Percentiles rank a stretch among this genome's conserved stretches.
These are phyloP conservation scores for Margaritifera margaritifera DNA, from an alignment of 2,888 invertebrate species.

Conservation along the genomic window DNA sequence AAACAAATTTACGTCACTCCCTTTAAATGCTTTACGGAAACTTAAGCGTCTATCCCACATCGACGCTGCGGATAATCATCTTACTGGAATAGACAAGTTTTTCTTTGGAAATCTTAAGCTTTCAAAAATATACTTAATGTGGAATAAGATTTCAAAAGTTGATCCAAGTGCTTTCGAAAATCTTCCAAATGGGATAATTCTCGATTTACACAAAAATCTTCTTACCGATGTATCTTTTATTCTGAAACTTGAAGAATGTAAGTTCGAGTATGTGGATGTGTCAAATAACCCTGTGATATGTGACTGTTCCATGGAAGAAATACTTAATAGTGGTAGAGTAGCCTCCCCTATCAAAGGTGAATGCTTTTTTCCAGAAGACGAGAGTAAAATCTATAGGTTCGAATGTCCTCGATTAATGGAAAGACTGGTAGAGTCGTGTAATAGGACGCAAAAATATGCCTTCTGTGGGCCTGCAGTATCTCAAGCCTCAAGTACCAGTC, in stretches of 20 bases:
- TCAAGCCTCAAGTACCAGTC: no score
- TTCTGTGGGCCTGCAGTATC: no score
- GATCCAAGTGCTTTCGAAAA: conserved; percentile 32
- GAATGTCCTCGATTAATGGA: no score
- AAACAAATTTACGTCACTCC: conserved; percentile 31
- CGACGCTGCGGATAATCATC: conserved; percentile 40
- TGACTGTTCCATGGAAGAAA: conserved; percentile 42
- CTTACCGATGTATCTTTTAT: conserved; percentile 42
- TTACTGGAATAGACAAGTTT: conserved; percentile 32
- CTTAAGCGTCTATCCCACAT: conserved; percentile 33
- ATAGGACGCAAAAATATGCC: no score
- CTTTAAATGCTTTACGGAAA: conserved; percentile 22
- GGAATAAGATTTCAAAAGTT: conserved; percentile 33
- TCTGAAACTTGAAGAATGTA: conserved; percentile 34
- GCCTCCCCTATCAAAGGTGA: conserved; percentile 25
- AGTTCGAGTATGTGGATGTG: conserved; percentile 39
- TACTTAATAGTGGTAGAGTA: conserved; percentile 47
- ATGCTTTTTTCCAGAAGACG: conserved; percentile 7
- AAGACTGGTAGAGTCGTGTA: no score
- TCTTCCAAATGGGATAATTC: conserved; percentile 29
- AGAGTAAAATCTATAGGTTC: no score
- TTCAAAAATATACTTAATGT: conserved; percentile 18
- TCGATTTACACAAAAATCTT: conserved; percentile 30
- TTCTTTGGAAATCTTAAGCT: conserved; percentile 32
- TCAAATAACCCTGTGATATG: conserved; percentile 42